A percentile compares a stretch with the other conserved stretches of the same genome.
Conservation (phyloP, 2,113 vertebrate species). For the Nycticryphes semicollaris region DNA sequence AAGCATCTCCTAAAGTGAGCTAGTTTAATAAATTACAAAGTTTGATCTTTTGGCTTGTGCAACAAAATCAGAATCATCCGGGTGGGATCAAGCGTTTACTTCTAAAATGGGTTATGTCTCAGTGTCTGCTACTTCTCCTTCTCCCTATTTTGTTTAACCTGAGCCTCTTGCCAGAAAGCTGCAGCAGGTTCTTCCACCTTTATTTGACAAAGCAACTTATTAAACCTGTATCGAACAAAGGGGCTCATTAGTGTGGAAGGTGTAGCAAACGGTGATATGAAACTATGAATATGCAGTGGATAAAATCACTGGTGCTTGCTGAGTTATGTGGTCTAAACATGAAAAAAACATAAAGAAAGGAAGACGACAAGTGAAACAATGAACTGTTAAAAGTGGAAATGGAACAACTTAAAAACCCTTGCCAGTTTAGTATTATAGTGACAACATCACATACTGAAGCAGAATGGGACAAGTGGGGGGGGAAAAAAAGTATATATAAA, state of each 20-base stretch:
- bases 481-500: background rate
- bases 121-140: background rate
- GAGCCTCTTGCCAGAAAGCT: constrained; percentile 76
- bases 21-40: background rate
- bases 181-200: constrained; percentile 65
- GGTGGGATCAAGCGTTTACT: background rate
- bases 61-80: constrained; percentile 7
- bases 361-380: constrained; percentile 72
- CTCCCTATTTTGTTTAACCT: constrained; percentile 39
- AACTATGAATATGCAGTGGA: constrained; percentile 40
- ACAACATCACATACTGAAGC: constrained; percentile 59
- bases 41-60: background rate
- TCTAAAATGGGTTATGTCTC: background rate
- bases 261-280: constrained; percentile 52
- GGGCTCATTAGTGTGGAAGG: constrained; percentile 60
- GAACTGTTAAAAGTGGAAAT: constrained; percentile 78
- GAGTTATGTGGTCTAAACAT: constrained; percentile 67
- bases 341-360: constrained; percentile 54
- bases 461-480: constrained; percentile 38
- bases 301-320: constrained; percentile 53
- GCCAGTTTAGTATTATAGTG: constrained; percentile 76
- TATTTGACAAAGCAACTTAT: constrained; percentile 30
- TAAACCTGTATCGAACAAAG: constrained; percentile 53
- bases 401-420: constrained; percentile 73
- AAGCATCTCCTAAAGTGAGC: background rate